Conservation (phyloP, 2,113 vertebrate genomes). For the Catharus bicknelli region DNA sequence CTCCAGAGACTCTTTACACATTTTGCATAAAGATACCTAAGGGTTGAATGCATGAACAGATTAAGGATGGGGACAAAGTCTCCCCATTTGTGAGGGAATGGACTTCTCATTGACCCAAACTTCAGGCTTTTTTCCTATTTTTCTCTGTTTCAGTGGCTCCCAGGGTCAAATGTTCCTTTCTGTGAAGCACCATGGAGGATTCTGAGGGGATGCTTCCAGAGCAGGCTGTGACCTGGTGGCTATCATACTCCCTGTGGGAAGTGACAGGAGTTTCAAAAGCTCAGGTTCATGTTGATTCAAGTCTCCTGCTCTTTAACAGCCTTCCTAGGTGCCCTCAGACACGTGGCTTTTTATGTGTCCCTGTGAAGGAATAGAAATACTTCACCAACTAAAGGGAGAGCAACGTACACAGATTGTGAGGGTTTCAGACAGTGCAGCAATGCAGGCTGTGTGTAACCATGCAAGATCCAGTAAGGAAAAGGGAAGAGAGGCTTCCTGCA, state of each 20-base stretch:
- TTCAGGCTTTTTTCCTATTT: neutral
- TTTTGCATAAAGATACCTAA: neutral
- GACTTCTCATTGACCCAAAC: neutral
- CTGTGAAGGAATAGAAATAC: neutral
- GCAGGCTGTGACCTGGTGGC: neutral
- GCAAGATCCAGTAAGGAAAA: neutral
- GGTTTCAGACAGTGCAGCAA: neutral
- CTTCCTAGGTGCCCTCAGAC: neutral
- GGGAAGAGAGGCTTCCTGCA: neutral
- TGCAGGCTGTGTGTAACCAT: rapidly evolving
- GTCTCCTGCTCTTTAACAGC: neutral
- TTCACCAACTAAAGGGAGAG: neutral
- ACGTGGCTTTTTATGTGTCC: neutral
- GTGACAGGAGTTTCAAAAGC: neutral
- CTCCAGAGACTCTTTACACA: neutral
- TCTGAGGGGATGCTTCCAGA: neutral
- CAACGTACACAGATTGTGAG: rapidly evolving
- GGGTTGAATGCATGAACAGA: neutral
- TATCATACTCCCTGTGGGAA: neutral
- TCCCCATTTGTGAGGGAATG: neutral
- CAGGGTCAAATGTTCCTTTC: neutral
- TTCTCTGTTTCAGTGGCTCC: neutral
- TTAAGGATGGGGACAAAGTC: neutral
- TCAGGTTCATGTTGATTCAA: neutral
- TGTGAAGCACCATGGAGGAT: neutral